Evolutionary conservation across 1,140 invertebrate genomes (phyloP).

Genomic region (Lasioglossum baleicum): DNA sequence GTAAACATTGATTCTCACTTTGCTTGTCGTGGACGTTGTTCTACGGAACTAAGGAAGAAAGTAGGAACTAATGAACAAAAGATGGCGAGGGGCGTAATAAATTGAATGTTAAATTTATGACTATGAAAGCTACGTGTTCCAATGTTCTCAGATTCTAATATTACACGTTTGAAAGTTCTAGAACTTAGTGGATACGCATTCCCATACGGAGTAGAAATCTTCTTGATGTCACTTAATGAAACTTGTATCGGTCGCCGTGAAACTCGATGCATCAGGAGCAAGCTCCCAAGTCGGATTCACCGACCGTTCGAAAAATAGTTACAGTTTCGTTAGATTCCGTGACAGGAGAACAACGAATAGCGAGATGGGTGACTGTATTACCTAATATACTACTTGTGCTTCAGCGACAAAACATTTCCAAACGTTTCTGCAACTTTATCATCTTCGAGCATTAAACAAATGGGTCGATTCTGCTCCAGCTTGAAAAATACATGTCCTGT

Average conservation of each 20-base stretch:
- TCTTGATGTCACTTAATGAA: not conserved
- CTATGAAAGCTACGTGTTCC: not conserved
- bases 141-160: not conserved
- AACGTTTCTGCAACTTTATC: not conserved
- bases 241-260: not conserved
- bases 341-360: constrained; percentile 21
- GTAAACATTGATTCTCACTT: constrained; percentile 6
- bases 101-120: constrained; percentile 8
- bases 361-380: not conserved
- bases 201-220: not conserved
- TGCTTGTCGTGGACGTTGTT: not conserved
- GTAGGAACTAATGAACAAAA: not conserved
- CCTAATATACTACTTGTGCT: constrained; percentile 19
- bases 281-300: not conserved
- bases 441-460: not conserved
- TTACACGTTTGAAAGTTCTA: not conserved
- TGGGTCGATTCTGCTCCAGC: not conserved
- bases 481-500: not conserved
- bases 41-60: not conserved
- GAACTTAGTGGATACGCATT: not conserved
- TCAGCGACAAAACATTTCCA: constrained; percentile 48
- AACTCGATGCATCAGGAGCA: not conserved
- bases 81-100: not conserved
- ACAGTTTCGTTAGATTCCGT: not conserved
- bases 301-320: not conserved